These are phyloP conservation scores for Peromyscus maniculatus DNA, from an alignment of 2,113 vertebrate genomes.

Conservation along the genomic window DNA sequence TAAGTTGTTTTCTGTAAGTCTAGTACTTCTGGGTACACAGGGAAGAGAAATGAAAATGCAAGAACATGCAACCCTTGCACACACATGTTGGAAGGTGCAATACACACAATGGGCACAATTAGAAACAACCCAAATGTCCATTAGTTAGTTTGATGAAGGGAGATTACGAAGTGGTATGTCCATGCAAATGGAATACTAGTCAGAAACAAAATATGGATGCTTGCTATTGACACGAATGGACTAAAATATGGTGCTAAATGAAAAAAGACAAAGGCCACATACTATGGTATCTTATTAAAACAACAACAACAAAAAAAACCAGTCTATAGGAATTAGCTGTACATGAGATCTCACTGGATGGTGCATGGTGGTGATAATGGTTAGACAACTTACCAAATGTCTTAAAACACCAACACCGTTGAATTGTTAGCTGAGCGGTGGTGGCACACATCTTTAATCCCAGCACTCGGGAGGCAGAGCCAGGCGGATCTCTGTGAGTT, in stretches of 20 bases:
- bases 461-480: too few species aligned
- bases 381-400: background rate
- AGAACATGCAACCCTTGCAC: background rate
- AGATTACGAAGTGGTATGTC: background rate
- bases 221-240: background rate
- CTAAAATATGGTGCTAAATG: background rate
- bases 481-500: too few species aligned
- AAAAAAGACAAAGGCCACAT: background rate
- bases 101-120: background rate
- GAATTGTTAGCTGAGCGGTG: background rate
- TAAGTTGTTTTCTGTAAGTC: background rate
- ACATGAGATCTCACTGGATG: background rate
- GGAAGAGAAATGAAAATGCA: conserved; percentile 18
- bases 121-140: background rate
- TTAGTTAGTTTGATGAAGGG: background rate
- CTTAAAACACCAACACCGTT: background rate
- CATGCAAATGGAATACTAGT: background rate
- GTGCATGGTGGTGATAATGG: background rate
- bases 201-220: background rate
- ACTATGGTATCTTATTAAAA: background rate
- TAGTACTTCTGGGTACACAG: background rate
- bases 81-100: background rate
- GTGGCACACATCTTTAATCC: too few species aligned
- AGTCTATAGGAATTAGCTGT: background rate
- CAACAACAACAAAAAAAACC: background rate